Conservation (phyloP, 1,140 invertebrate species). For the Caenorhabditis brenneri region DNA sequence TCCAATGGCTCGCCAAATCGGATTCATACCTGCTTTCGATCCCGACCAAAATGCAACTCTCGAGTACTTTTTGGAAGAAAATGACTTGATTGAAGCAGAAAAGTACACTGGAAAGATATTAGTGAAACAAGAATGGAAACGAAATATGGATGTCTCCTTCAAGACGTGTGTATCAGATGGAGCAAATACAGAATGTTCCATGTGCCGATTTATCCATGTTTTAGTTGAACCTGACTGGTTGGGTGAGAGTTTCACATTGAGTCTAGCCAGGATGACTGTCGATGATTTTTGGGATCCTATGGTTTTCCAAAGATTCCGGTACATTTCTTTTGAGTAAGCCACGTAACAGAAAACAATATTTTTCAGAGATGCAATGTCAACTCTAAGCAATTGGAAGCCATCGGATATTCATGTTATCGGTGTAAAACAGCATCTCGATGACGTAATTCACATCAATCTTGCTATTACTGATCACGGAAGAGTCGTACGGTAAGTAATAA, state of each 20-base stretch:
- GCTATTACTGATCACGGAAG: slow-evolving; percentile 25
- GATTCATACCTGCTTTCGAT: slow-evolving; percentile 68
- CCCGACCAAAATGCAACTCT: slow-evolving; percentile 70
- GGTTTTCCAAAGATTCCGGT: slow-evolving; percentile 81
- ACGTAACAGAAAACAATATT: slow-evolving; percentile 44
- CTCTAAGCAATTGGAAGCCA: slow-evolving; percentile 46
- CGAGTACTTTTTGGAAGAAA: slow-evolving; percentile 65
- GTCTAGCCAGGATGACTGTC: slow-evolving; percentile 88
- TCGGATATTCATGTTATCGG: slow-evolving; percentile 42
- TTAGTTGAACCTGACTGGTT: slow-evolving; percentile 93
- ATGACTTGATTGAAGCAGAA: slow-evolving; percentile 65
- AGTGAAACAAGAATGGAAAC: slow-evolving; percentile 82
- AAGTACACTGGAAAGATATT: slow-evolving; percentile 57
- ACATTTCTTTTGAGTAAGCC: background rate
- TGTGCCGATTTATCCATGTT: slow-evolving; percentile 75
- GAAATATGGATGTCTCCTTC: slow-evolving; percentile 89
- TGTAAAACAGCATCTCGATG: slow-evolving; percentile 36
- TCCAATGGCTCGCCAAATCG: slow-evolving; percentile 53
- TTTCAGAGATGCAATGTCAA: slow-evolving; percentile 76
- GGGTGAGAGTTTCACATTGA: slow-evolving; percentile 89
- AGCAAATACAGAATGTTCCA: slow-evolving; percentile 72
- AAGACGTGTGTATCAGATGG: slow-evolving; percentile 88
- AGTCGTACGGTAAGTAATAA: slow-evolving; percentile 27
- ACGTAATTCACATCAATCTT: slow-evolving; percentile 12
- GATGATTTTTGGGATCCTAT: slow-evolving; percentile 87